Percentiles rank a stretch among this genome's conserved stretches.
Evolutionary conservation across 2,113 vertebrate genomes (phyloP).

Genomic region (Alexandromys fortis): DNA sequence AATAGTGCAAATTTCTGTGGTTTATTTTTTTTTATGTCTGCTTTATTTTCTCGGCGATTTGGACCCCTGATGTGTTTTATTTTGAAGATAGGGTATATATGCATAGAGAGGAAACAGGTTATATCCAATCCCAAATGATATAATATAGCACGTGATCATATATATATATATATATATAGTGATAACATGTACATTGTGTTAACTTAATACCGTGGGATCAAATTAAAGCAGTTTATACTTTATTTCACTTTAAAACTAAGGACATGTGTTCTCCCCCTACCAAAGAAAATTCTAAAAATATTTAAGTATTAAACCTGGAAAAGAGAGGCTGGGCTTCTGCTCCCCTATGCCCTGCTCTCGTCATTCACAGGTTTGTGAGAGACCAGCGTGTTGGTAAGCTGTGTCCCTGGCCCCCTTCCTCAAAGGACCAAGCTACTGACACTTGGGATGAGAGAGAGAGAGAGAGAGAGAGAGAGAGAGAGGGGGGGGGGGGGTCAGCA

Average conservation of each 20-base stretch:
- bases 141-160: not conserved
- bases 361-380: too few species aligned
- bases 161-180: not conserved
- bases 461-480: too few species aligned
- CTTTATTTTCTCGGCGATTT: not conserved
- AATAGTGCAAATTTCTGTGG: not conserved
- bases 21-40: not conserved
- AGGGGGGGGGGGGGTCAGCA: not conserved
- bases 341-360: not conserved
- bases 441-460: too few species aligned
- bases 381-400: not conserved
- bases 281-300: slow-evolving; percentile 1
- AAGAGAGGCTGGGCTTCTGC: not conserved
- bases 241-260: not conserved
- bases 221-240: not conserved
- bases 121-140: not conserved
- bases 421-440: not conserved
- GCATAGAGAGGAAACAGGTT: not conserved
- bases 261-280: not conserved
- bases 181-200: too few species aligned
- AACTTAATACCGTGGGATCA: not conserved
- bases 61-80: not conserved
- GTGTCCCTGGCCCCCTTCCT: rapidly evolving
- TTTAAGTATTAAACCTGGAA: not conserved
- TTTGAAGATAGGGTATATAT: not conserved